Evolutionary conservation across 2,797 vertebrate genomes (phyloP), one percentile per base, ranked within the genome.

Genomic region (Amphiprion clarkii): DNA sequence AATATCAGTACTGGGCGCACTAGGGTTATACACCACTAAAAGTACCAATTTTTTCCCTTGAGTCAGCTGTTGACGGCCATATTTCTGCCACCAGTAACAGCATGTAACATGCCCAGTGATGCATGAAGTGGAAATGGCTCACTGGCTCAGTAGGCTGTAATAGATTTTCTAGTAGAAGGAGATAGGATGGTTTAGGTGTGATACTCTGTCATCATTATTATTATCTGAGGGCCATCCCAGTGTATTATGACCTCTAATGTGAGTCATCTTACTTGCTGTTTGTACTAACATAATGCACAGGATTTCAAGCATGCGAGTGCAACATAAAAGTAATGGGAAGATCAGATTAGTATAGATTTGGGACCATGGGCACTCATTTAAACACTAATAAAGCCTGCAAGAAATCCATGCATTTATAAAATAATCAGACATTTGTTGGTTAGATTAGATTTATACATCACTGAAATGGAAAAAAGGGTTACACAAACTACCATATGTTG

Each of bases 21-120:
- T 36, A 36, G 8, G 27, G 49, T 59, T 74, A 44, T 14, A 12
- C 40, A 17, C 56, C 46, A 27, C 52, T 76, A 74, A 56, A 82
- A 68, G 55, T 23, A 25, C 55, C 52, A 25, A 58, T 60, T 49
- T 19, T 40, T 81, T 76, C 74, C 83, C 52, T 67, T 68, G 67
- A 84, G 71, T 87, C 81, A 84, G 88, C 84, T 81, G 87, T 84
- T 88, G 81, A 88, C 75, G 80, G 79, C 56, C 57, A 82, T 85
- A 85, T 71, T 81, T 82, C 79, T 81, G 73, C 78, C 65, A n/a
- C 74, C 33, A 63, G 46, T 61, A 81, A 70, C 82, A 81, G 74
- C 76, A 79, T 76, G 76, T 66, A 79, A 58, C 49, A 74, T 62
- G 61, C 48, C 72, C 88, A 86, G 78, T 71, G 82, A 77, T 85